Percentiles rank a stretch among this genome's conserved stretches.
These are phyloP conservation scores for Sternarchorhynchus goeldii DNA, from an alignment of 2,797 vertebrate genomes.

Conservation along the genomic window DNA sequence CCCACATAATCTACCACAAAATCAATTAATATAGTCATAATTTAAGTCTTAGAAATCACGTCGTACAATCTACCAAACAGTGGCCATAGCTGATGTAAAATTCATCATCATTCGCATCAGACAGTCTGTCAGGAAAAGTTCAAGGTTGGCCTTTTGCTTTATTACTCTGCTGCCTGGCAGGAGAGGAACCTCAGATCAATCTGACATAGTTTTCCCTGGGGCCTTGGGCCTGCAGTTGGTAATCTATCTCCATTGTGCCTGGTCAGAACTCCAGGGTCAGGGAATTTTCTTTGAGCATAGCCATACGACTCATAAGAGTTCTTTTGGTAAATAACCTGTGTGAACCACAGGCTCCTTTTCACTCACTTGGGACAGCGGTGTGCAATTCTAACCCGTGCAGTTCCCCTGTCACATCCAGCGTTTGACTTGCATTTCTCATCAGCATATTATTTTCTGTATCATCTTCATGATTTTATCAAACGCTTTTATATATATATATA, in stretches of 20 bases:
- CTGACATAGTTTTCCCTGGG: slow-evolving; percentile 14
- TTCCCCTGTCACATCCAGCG: not conserved
- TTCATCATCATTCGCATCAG: not conserved
- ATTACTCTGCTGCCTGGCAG: not conserved
- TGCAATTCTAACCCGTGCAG: not conserved
- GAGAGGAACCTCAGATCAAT: slow-evolving; percentile 26
- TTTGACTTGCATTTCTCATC: no score
- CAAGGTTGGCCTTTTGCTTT: not conserved
- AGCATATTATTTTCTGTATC: not conserved
- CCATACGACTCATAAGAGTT: not conserved
- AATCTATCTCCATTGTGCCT: slow-evolving; percentile 67
- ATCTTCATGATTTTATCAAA: no score
- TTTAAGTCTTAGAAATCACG: no score
- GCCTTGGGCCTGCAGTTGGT: slow-evolving; percentile 24
- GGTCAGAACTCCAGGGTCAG: slow-evolving; percentile 23
- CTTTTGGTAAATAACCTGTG: slow-evolving; percentile 37
- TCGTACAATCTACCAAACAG: not conserved
- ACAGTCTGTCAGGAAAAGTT: not conserved
- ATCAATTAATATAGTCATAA: not conserved
- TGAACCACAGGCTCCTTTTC: slow-evolving; percentile 9
- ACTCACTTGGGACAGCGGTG: not conserved
- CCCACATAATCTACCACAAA: not conserved
- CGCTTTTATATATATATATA: no score
- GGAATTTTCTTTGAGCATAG: slow-evolving; percentile 22
- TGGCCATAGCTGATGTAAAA: not conserved